Conservation (phyloP, 2,888 invertebrate genomes). For the Erpobdella octoculata region DNA sequence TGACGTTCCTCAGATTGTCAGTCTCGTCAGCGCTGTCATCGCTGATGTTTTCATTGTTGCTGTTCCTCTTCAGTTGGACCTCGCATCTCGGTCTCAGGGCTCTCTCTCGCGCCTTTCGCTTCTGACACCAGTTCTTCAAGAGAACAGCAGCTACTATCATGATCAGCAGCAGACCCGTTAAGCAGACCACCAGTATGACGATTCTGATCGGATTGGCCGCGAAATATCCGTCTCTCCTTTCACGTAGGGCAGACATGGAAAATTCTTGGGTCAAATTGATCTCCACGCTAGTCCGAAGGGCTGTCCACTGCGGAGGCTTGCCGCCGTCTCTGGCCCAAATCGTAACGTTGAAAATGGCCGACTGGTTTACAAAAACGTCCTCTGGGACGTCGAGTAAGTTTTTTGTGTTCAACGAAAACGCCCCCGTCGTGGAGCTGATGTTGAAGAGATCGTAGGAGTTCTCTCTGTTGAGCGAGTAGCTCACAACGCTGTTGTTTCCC, state of each 20-base stretch:
- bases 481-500: not conserved
- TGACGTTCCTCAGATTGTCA: not conserved
- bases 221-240: not conserved
- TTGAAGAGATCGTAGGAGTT: not conserved
- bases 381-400: not conserved
- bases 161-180: not conserved
- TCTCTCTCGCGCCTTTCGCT: not conserved
- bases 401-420: not conserved
- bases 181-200: not conserved
- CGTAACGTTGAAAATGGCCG: not conserved
- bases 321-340: not conserved
- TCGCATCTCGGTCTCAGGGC: not conserved
- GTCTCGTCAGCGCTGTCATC: constrained; percentile 2
- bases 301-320: not conserved
- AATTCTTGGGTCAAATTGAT: not conserved
- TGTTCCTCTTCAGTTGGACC: not conserved
- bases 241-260: not conserved
- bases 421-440: not conserved
- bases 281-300: not conserved
- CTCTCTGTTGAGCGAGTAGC: not conserved
- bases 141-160: not conserved
- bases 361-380: not conserved
- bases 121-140: no score
- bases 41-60: not conserved
- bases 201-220: not conserved